These are phyloP conservation scores for Phasia obesa DNA, from an alignment of 2,888 invertebrate species.

Conservation along the genomic window DNA sequence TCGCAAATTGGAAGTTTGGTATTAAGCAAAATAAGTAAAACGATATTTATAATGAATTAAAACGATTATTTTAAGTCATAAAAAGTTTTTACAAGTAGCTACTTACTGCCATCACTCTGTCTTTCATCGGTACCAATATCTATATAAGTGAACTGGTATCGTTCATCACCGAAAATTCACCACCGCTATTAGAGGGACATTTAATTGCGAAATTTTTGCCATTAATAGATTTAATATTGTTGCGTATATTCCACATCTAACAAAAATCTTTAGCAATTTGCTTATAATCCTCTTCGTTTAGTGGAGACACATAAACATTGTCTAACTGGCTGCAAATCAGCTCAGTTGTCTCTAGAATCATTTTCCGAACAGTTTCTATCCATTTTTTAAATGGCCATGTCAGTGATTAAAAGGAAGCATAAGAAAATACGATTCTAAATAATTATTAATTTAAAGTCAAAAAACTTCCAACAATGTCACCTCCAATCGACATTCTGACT, in stretches of 20 bases:
- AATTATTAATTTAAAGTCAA: background rate
- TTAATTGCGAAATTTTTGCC: background rate
- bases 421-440: background rate
- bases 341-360: background rate
- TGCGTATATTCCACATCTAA: background rate
- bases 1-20: background rate
- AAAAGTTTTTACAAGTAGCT: no score
- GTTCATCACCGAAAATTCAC: background rate
- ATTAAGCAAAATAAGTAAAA: no score
- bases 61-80: no score
- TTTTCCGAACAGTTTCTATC: background rate
- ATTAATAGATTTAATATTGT: background rate
- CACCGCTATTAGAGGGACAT: background rate
- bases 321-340: background rate
- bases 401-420: background rate
- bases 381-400: background rate
- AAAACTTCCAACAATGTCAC: conserved; percentile 55
- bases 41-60: no score
- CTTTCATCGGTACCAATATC: background rate
- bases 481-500: conserved; percentile 52
- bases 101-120: background rate
- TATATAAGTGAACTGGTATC: background rate
- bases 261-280: no score
- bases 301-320: background rate
- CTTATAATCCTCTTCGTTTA: background rate